Conservation (phyloP, 2,113 vertebrate genomes). For the Caloenas nicobarica region DNA sequence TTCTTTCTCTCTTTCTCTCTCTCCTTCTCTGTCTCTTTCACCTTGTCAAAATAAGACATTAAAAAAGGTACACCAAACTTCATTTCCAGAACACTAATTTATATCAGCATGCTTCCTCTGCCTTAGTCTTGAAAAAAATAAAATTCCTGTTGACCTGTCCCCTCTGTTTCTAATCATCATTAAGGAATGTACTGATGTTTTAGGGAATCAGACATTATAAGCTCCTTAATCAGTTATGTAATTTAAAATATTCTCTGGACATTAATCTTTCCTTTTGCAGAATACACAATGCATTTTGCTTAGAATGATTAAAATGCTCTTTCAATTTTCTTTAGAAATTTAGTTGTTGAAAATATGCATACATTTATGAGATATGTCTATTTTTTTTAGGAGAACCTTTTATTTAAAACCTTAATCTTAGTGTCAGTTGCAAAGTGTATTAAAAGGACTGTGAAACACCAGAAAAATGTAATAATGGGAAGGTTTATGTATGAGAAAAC, state of each 20-base stretch:
- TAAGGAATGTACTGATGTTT: background rate
- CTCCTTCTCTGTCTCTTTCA: background rate
- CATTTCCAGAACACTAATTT: background rate
- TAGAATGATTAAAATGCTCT: background rate
- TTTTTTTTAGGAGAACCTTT: background rate
- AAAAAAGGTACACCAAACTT: background rate
- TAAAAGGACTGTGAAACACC: background rate
- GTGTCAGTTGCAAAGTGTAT: background rate
- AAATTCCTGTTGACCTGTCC: background rate
- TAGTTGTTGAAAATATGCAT: background rate
- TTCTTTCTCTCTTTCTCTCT: too few relatives aligned
- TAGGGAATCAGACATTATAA: background rate
- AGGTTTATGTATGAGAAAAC: background rate
- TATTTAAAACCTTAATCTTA: background rate
- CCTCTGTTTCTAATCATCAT: background rate
- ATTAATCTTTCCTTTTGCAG: background rate
- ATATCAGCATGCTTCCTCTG: background rate
- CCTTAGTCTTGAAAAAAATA: background rate
- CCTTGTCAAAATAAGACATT: background rate
- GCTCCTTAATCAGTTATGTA: background rate
- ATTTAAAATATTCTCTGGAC: background rate
- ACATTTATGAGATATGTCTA: background rate
- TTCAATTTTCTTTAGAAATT: background rate
- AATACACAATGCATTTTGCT: background rate
- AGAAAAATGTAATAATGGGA: background rate